Base-by-base conservation (phyloP, 2,113 vertebrate genomes). In the Oplegnathus fasciatus region DNA sequence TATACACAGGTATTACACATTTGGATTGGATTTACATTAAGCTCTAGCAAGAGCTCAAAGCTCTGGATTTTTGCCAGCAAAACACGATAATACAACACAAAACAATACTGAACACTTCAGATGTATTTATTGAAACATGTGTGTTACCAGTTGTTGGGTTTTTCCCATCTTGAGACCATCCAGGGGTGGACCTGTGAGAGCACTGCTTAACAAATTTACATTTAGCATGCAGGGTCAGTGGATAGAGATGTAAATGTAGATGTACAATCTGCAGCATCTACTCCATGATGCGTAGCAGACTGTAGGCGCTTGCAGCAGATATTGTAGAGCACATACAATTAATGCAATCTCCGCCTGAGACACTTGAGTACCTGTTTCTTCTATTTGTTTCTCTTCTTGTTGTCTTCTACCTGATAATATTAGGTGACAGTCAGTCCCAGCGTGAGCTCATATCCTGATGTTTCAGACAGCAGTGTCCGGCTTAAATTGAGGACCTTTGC, bases 1-100 rank as follows among this genome's bases (percentile, higher is more conserved):
- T 28, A 24, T 78, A 72, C 76, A 84, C 90, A 91, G 87, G 34
- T 92, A 89, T 93, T 88, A 91, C 73, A 88, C 86, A 72, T 84
- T 83, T 86, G 76, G 64, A 52, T 72, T 66, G 73, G 91, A 93
- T 93, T 93, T 84, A 88, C 75, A 82, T 87, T 75, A 84, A 89
- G 78, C 86, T 75, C 28, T 34, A 50, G 80, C 62, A 80, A 79
- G 65, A 67, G 86, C 82, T 67, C 1, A 2, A 11, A 68, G 52
- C 48, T 46, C 69, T 91, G 90, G 84, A 78, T 34, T 58, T 4
- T 60, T 80, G 73, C 84, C 80, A 74, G 50, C 10, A 66, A 8
- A 52, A 52, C 64, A 60, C 34, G 6, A 37, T 37, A 37, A 37
- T 37, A 37, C 34, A 37, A 37, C 34, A 37, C 3, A 37, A 37